phyloP scores from a whole-genome alignment of 2,888 invertebrate species.

The Gerris lacustris region DNA sequence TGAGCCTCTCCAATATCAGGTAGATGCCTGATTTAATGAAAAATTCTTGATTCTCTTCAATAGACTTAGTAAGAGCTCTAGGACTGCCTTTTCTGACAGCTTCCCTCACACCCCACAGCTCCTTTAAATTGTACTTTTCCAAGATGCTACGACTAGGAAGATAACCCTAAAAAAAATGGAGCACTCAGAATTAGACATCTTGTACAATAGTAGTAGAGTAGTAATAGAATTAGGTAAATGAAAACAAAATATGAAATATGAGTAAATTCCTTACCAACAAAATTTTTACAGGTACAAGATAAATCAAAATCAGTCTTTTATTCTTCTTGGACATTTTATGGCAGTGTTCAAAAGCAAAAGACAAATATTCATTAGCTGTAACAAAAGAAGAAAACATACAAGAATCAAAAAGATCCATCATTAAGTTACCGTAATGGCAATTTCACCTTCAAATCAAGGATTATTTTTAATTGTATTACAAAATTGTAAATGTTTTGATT shows the following conservation, averaged over 20 bases:
- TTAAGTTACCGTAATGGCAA: neutral
- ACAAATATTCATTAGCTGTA: conserved; percentile 76
- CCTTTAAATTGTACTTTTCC: conserved; percentile 76
- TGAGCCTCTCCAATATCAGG: conserved; percentile 89
- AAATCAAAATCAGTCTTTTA: conserved; percentile 83
- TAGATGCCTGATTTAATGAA: conserved; percentile 96
- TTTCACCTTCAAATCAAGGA: too few relatives aligned
- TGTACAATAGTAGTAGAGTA: too few relatives aligned
- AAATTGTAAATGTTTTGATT: too few relatives aligned
- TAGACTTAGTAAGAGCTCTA: conserved; percentile 64
- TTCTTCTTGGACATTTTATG: conserved; percentile 68
- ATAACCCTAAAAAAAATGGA: conserved; percentile 49
- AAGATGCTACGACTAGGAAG: conserved; percentile 76
- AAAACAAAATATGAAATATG: neutral
- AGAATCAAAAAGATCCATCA: neutral
- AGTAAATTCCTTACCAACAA: conserved; percentile 45
- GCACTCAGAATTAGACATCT: too few relatives aligned
- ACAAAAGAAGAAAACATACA: conserved; percentile 29
- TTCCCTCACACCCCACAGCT: conserved; percentile 78
- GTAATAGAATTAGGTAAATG: too few relatives aligned
- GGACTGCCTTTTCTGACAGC: conserved; percentile 57
- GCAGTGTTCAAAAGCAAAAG: conserved; percentile 87
- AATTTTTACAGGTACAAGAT: conserved; percentile 95
- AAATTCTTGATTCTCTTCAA: conserved; percentile 77
- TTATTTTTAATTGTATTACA: too few relatives aligned